These are phyloP conservation scores for Bubo bubo DNA, from an alignment of 2,113 vertebrate species.

Conservation along the genomic window DNA sequence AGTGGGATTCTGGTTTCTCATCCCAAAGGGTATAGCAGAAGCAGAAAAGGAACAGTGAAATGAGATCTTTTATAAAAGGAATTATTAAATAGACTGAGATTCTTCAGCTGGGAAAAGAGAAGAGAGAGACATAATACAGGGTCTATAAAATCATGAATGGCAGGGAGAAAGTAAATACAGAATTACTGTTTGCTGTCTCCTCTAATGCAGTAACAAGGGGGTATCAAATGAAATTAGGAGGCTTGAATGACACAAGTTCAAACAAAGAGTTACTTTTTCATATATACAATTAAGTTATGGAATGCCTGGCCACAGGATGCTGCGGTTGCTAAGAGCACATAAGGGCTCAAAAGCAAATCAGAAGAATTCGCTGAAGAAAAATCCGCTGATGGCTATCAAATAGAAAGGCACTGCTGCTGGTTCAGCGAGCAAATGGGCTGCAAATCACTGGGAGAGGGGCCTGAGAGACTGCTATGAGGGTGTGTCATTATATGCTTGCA, in stretches of 20 bases:
- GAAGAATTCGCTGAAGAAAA: constrained; percentile 1
- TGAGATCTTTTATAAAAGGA: neutral
- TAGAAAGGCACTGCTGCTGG: neutral
- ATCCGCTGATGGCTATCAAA: neutral
- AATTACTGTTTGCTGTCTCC: constrained; percentile 21
- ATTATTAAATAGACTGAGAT: constrained; percentile 28
- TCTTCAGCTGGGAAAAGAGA: constrained; percentile 6
- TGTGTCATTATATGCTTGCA: neutral
- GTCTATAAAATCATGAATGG: constrained; percentile 6
- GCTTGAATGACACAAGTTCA: constrained; percentile 46
- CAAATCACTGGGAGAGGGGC: neutral
- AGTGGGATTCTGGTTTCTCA: neutral
- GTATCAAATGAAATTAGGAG: constrained; percentile 21
- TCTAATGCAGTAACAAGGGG: neutral
- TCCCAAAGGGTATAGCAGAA: neutral
- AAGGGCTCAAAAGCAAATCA: constrained; percentile 7
- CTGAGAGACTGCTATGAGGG: neutral
- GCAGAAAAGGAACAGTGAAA: constrained; percentile 8
- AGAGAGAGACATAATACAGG: neutral
- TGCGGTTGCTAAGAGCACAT: neutral
- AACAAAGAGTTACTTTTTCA: constrained; percentile 43
- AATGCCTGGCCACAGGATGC: constrained; percentile 29
- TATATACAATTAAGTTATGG: constrained; percentile 25
- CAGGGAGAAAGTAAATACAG: constrained; percentile 13
- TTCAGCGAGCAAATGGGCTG: neutral